These are phyloP conservation scores for Cenopis cana DNA, from an alignment of 2,888 invertebrate genomes.

Conservation along the genomic window DNA sequence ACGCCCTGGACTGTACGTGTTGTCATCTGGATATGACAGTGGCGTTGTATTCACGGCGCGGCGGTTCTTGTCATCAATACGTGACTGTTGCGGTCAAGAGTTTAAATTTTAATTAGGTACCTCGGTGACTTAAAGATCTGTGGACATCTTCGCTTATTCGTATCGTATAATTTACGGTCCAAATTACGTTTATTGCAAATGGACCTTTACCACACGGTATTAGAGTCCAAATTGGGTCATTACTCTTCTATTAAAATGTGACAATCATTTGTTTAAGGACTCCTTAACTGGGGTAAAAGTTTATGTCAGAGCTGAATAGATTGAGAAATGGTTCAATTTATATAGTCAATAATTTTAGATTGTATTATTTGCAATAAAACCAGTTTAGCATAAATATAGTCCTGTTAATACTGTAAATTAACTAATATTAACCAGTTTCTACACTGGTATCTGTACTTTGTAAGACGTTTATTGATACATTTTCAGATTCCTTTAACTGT, in stretches of 20 bases:
- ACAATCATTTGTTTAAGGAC: not conserved
- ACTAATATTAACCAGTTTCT: conserved; percentile 2
- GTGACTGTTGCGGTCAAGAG: too few species aligned
- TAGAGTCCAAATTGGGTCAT: not conserved
- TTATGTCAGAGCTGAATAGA: not conserved
- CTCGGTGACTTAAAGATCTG: not conserved
- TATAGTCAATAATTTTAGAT: conserved; percentile 24
- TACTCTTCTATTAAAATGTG: not conserved
- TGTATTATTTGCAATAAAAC: conserved; percentile 34
- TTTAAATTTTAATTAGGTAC: not conserved
- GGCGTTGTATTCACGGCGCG: too few species aligned
- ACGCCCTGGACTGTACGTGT: too few species aligned
- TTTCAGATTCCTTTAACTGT: conserved; percentile 5
- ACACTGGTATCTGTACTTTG: conserved; percentile 1
- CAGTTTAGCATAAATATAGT: conserved; percentile 30
- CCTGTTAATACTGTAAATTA: conserved; percentile 27
- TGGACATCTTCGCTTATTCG: conserved; percentile 1
- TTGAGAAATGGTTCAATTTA: conserved; percentile 17
- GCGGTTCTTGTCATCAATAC: too few species aligned
- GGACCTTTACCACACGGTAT: conserved; percentile 1
- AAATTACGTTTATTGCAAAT: conserved; percentile 11
- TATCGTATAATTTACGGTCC: conserved; percentile 9
- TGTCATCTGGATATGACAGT: too few species aligned
- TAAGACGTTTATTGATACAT: conserved; percentile 20
- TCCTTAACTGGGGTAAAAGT: conserved; percentile 4